Evolutionary conservation across 92 coral and sea anemone species (phyloP).

Genomic region (Actinernus sp.): DNA sequence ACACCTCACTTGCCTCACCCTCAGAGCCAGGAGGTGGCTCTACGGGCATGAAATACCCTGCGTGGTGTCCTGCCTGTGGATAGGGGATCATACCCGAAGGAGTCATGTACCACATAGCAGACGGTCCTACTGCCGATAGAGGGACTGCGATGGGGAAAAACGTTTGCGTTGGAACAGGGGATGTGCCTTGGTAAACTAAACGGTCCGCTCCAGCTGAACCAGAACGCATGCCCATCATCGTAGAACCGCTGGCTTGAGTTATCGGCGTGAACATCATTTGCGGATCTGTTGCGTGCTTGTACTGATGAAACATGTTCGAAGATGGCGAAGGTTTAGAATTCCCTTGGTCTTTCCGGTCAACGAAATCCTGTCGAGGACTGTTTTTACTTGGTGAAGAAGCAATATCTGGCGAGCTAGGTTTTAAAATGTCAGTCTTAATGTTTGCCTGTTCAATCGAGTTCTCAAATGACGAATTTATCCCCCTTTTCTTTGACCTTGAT

Average conservation of each 20-base stretch:
- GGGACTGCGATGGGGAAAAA: slow-evolving; percentile 85
- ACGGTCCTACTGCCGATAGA: slow-evolving; percentile 48
- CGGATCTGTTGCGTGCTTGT: slow-evolving; percentile 27
- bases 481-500: too few species aligned
- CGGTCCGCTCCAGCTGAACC: slow-evolving; percentile 7
- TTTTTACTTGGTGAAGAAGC: neutral
- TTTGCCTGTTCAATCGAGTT: too few species aligned
- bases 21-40: slow-evolving; percentile 20
- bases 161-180: slow-evolving; percentile 31
- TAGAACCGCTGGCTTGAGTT: slow-evolving; percentile 67
- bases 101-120: slow-evolving; percentile 89
- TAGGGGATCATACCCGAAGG: slow-evolving; percentile 69
- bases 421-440: too few species aligned
- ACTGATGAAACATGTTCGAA: slow-evolving; percentile 13
- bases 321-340: slow-evolving; percentile 69
- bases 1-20: slow-evolving; percentile 29
- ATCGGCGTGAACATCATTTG: slow-evolving; percentile 76
- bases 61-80: slow-evolving; percentile 55
- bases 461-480: too few species aligned
- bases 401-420: too few species aligned
- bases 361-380: neutral
- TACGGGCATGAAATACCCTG: slow-evolving; percentile 40
- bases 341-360: neutral
- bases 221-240: slow-evolving; percentile 22
- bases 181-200: too few species aligned